Evolutionary conservation across 2,113 vertebrate genomes (phyloP).

Genomic region (Chaetops frenatus): DNA sequence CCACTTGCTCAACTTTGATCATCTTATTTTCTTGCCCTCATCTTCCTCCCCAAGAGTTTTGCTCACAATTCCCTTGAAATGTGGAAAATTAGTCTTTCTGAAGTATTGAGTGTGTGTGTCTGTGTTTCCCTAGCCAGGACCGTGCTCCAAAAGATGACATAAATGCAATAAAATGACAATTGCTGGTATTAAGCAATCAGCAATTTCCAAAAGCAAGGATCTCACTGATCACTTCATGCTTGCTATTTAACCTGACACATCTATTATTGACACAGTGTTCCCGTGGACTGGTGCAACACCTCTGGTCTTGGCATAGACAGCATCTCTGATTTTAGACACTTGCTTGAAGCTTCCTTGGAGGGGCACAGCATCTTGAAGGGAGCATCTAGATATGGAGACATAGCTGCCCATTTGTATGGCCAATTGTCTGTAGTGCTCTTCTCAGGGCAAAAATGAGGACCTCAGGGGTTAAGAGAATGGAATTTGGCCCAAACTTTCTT

Average conservation of each 20-base stretch:
- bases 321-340: not conserved
- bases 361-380: not conserved
- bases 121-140: not conserved
- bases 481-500: not conserved
- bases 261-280: accelerated
- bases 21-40: not conserved
- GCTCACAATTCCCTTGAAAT: not conserved
- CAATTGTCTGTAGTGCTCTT: accelerated
- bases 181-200: not conserved
- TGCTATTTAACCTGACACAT: not conserved
- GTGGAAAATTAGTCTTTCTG: not conserved
- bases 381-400: not conserved
- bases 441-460: accelerated
- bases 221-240: not conserved
- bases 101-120: not conserved
- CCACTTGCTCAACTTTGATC: not conserved
- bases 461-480: accelerated
- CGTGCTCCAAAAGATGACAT: not conserved
- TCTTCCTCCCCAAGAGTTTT: not conserved
- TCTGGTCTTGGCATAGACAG: not conserved
- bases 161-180: not conserved
- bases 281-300: accelerated
- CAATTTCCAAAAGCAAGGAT: not conserved
- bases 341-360: not conserved
- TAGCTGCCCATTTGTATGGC: not conserved